A percentile compares a stretch with the other conserved stretches of the same genome.
Evolutionary conservation across 2,888 invertebrate genomes (phyloP).

Genomic region (Pinctada fucata): DNA sequence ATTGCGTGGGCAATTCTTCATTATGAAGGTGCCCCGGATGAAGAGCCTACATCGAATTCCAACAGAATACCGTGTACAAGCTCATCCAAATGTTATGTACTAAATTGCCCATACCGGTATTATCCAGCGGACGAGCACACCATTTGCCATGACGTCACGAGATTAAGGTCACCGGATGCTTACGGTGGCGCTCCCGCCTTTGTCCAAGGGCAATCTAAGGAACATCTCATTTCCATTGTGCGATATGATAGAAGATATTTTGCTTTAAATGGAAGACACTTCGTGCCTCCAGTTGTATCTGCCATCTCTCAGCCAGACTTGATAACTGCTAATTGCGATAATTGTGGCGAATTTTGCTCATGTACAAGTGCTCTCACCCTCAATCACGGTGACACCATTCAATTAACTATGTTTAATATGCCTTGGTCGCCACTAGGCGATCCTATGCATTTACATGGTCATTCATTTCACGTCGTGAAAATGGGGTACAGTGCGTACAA

Average conservation of each 20-base stretch:
- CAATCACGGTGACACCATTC: slow-evolving; percentile 59
- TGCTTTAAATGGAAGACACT: slow-evolving; percentile 61
- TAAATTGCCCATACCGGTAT: slow-evolving; percentile 57
- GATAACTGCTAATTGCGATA: slow-evolving; percentile 53
- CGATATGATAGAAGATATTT: slow-evolving; percentile 62
- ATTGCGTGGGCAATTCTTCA: slow-evolving; percentile 30
- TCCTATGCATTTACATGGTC: slow-evolving; percentile 72
- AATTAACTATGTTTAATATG: slow-evolving; percentile 66
- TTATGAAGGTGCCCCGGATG: slow-evolving; percentile 28
- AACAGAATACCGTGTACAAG: slow-evolving; percentile 39
- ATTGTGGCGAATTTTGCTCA: slow-evolving; percentile 56
- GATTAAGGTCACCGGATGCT: slow-evolving; percentile 25
- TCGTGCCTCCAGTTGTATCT: slow-evolving; percentile 51
- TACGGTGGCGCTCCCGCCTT: slow-evolving; percentile 44
- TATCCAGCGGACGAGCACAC: slow-evolving; percentile 37
- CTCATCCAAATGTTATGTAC: slow-evolving; percentile 42
- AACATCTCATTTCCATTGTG: slow-evolving; percentile 67
- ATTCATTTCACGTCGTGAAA: slow-evolving; percentile 70
- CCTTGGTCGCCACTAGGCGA: slow-evolving; percentile 63
- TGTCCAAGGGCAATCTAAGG: slow-evolving; percentile 47
- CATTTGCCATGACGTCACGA: slow-evolving; percentile 44
- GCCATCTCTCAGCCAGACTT: slow-evolving; percentile 58
- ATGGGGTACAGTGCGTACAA: slow-evolving; percentile 62
- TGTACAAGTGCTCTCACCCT: slow-evolving; percentile 60
- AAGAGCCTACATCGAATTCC: slow-evolving; percentile 7